Evolutionary conservation across 2,797 vertebrate genomes (phyloP), one percentile per base, ranked within the genome.

Genomic region (Acrossocheilus wenchowensis): DNA sequence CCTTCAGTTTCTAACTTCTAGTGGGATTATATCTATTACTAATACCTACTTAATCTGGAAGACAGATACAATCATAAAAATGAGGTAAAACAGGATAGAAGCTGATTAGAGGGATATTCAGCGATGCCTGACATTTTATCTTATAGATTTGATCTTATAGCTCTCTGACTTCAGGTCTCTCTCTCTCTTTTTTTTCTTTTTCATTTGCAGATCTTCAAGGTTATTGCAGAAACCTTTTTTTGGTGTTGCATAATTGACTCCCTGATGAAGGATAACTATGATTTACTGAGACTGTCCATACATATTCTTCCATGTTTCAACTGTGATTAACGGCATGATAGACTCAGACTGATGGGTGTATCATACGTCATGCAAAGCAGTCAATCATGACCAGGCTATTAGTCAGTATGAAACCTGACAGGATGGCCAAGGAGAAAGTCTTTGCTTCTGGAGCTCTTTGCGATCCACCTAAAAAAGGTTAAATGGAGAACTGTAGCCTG

Each of bases 321-420:
- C 78, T 75, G 89, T 95, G 94, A 95, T 96, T 95, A 94, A 95
- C 94, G 80, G 80, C 1, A 17, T 8, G 90, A 93, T 93, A 93
- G 90, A 92, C 92, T 89, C 83, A 81, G 83, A 93, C 92, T 92
- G 93, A 95, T 94, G 92, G 93, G 91, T 91, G 89, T 93, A 95
- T 93, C 94, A 93, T 92, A 92, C 88, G 90, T 94, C 94, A 94
- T 94, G 92, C 94, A 95, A 95, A 94, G 93, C 91, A 94, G 94
- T 94, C 92, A 86, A 94, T 95, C 94, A 94, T 90, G 90, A 92
- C 86, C 0, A 74, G 34, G 36, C 90, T 90, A 95, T 95, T 92
- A 90, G 93, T 95, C 93, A 94, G 89, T 82, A 90, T 88, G 89
- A 48, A 68, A 88, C 90, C 87, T 78, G 12, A 87, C 82, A 66